These are phyloP conservation scores for Sesamia nonagrioides DNA, from an alignment of 1,140 invertebrate genomes.

Conservation along the genomic window DNA sequence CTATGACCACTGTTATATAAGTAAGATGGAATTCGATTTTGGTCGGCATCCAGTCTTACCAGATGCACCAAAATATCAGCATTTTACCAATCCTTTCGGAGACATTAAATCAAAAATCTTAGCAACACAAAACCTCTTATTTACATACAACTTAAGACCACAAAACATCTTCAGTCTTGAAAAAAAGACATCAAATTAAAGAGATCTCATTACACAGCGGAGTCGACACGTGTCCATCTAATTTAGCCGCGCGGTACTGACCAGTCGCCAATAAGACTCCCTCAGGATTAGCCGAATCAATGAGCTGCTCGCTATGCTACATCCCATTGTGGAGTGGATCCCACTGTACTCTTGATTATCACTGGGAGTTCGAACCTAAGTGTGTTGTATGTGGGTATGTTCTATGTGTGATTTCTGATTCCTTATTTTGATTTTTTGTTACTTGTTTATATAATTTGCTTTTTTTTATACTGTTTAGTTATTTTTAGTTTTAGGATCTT, in stretches of 20 bases:
- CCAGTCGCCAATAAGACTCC: conserved; percentile 66
- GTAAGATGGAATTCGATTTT: too few species aligned
- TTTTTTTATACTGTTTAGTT: too few species aligned
- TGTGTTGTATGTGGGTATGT: too few species aligned
- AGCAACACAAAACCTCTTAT: not conserved
- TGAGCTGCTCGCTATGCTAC: conserved; percentile 58
- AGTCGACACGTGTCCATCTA: conserved; percentile 50
- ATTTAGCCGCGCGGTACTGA: conserved; percentile 57
- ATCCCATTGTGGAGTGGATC: not conserved
- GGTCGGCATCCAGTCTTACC: too few species aligned
- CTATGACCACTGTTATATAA: too few species aligned
- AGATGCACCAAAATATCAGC: too few species aligned
- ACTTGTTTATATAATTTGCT: too few species aligned
- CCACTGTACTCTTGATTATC: not conserved
- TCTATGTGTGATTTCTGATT: too few species aligned
- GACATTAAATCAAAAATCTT: not conserved
- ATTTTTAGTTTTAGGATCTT: too few species aligned
- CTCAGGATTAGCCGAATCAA: conserved; percentile 73
- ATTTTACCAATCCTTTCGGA: too few species aligned
- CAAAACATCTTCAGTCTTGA: not conserved
- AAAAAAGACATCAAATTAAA: not conserved
- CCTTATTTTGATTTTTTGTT: too few species aligned
- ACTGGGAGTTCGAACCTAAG: not conserved
- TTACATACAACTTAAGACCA: not conserved
- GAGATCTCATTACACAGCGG: conserved; percentile 30